phyloP scores from a whole-genome alignment of 2,888 invertebrate genomes.

The Drosophila merina region DNA sequence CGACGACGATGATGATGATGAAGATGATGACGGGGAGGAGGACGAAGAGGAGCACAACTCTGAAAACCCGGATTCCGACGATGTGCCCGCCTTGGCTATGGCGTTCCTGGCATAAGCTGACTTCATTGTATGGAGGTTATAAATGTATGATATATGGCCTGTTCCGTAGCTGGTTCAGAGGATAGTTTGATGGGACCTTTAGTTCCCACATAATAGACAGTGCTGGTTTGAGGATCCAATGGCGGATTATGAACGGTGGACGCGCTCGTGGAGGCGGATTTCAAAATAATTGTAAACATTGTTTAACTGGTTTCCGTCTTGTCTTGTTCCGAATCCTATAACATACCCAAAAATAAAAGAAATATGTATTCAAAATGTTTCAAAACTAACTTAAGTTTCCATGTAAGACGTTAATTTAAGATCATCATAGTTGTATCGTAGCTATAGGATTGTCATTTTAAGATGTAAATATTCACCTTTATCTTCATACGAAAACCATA shows the following conservation, averaged over 20 bases:
- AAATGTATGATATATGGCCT: too few relatives aligned
- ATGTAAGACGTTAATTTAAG: conserved; percentile 17
- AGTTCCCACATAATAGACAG: too few relatives aligned
- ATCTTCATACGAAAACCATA: conserved; percentile 1
- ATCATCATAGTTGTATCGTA: conserved; percentile 18
- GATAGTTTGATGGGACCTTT: too few relatives aligned
- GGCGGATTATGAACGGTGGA: too few relatives aligned
- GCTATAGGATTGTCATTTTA: conserved; percentile 45
- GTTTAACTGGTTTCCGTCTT: conserved; percentile 25
- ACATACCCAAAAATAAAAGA: neutral
- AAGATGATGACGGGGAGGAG: conserved; percentile 13
- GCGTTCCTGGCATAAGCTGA: conserved; percentile 15
- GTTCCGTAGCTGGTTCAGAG: too few relatives aligned
- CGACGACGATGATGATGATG: conserved; percentile 15
- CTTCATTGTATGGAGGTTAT: too few relatives aligned
- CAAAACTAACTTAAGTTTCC: conserved; percentile 1
- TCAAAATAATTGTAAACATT: conserved; percentile 13
- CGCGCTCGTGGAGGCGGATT: too few relatives aligned
- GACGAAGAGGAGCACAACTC: conserved; percentile 4
- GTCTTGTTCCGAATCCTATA: conserved; percentile 19
- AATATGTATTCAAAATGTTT: conserved; percentile 3
- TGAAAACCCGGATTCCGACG: conserved; percentile 1
- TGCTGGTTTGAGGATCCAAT: too few relatives aligned
- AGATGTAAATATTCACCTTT: conserved; percentile 59
- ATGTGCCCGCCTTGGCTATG: conserved; percentile 13